Base-by-base conservation (phyloP, 2,888 invertebrate species). In the Tuta absoluta region DNA sequence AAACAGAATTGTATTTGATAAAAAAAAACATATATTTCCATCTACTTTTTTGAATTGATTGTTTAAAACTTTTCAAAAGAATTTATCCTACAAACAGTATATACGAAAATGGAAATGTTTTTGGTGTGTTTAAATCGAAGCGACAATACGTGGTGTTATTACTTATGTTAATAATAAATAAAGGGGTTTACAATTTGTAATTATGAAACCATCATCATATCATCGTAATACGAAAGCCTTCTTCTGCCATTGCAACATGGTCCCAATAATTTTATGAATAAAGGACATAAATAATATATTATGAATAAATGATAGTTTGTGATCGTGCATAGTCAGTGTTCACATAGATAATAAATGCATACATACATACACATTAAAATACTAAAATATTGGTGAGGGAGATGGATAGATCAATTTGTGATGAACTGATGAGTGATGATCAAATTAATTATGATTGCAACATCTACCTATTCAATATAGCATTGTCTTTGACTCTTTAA, bases 261-360 rank as follows among this genome's bases (percentile, higher is more conserved):
- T 77, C 72, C 74, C 75, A 77, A 74, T 71, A 24, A 56, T 71
- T 71, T 72, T 69, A 64, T 70, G 64, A 65, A 64, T 72, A 72
- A 71, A 68, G 74, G 72, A 77, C 71, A 73, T 69, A 67, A 62
- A 70, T 71, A 69, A 69, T 67, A 69, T 69, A 71, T 71, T 73
- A 74, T 69, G 70, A 71, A 72, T 69, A 69, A 70, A 72, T 73
- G 65, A 72, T 75, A 77, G 76, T 72, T 74, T 68, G 81, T 85
- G 82, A 77, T 79, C 69, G 81, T 82, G 80, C 70, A 80, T 68
- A 62, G 64, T 80, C 73, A 76, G 71, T 80, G 73, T 79, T 79
- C 69, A 74, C 71, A 69, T 57, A 61, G 49, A 70, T 72, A 72
- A 70, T 73, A 66, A 69, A 72, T 67, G 28, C 66, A 71, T 67